Evolutionary conservation across 1,140 invertebrate species (phyloP), one percentile per base, ranked within the genome.

Genomic region (Anoplophora glabripennis): DNA sequence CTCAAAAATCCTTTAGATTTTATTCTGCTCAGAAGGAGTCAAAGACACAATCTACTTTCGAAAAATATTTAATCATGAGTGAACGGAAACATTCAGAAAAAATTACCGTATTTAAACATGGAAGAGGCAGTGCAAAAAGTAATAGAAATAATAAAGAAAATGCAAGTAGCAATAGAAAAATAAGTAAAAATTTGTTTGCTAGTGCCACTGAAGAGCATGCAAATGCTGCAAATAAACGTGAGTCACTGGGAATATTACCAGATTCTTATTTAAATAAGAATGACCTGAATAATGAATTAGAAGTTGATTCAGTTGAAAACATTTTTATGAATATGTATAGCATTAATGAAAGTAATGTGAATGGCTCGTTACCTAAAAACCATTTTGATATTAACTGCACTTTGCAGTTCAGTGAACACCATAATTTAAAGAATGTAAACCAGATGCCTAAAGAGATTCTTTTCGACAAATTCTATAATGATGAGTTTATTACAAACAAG

Each of bases 221-320:
- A 48, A 37, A 41, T 38, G 34, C 4, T 33, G n/a, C 14, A 17
- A 51, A 36, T n/a, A 49, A 44, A 17, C n/a, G 57, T 5, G 57
- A 59, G n/a, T 59, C 57, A 34, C 38, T 59, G 28, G 57, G 42
- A 7, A 5, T 46, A 15, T 48, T 56, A 48, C 44, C 54, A 12
- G 14, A 47, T 47, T n/a, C 33, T 11, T 56, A 21, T 48, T 36
- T 56, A 34, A 17, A 28, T 45, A 42, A 15, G 12, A 47, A 34
- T 41, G 46, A 15, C 46, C 21, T 28, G 21, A 28, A 28, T 5
- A 28, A 3, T 28, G 3, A 28, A 5, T 5, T 28, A 5, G 21
- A 28, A 5, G 21, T 5, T 3, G 21, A 28, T 28, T 28, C 21
- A 28, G 21, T 28, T 28, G 21, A 28, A 28, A 28, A 28, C 21